Base-by-base conservation (phyloP, 1,140 invertebrate species). In the Papilio machaon region DNA sequence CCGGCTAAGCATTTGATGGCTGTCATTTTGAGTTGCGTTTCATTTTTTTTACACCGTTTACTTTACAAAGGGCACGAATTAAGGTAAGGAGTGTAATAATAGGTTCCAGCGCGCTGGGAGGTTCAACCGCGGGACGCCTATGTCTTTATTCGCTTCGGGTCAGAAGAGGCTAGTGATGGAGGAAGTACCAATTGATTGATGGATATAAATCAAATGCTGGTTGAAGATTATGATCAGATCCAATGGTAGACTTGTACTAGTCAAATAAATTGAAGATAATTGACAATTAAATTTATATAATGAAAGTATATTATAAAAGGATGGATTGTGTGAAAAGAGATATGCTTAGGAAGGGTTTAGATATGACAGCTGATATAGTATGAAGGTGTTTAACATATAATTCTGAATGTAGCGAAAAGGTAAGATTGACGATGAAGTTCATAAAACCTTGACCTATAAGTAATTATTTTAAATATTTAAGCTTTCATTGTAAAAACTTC, bases 71-170 rank as follows among this genome's bases (percentile, higher is more conserved):
- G 74, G 47, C 43, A 15, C 74, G 74, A 76, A 76, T 76, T 76
- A 76, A 76, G 47, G 49, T 83, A 81, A 80, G 79, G 60, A 73
- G 38, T 82, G 79, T 70, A 75, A 84, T 87, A 85, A 85, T 84
- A 84, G 80, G 76, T 73, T 35, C 35, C 6, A 46, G 23, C 90
- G 87, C 82, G 89, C 90, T 90, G 90, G 1, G 64, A 70, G 86
- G 80, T 80, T 83, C 30, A 80, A 67, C 90, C 23, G 85, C 85
- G 85, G 92, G 92, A 87, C 19, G 90, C 82, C 89, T 64, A 94
- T 89, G 89, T 94, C 91, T 94, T 90, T 86, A 94, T 94, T 84
- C 73, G 52, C 79, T 80, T 83, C 81, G 82, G 80, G 82, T 85
- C 83, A 80, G 80, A 85, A 30, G 23, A 30, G 23, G 23, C 23